Conservation (phyloP, 2,113 vertebrate genomes). For the Hippoglossus stenolepis region DNA sequence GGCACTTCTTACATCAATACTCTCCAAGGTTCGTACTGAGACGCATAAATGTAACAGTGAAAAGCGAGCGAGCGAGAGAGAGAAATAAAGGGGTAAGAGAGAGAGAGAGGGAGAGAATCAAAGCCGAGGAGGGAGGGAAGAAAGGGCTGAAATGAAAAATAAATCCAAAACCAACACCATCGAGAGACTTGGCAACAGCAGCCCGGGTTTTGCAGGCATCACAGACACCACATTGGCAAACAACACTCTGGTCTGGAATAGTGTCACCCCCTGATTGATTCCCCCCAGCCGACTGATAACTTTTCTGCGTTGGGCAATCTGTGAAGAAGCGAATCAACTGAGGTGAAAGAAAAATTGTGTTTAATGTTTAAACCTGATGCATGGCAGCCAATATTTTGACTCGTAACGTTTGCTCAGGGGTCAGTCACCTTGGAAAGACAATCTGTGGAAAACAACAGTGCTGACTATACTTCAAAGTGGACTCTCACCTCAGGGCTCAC, state of each 20-base stretch:
- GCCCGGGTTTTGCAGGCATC: constrained; percentile 57
- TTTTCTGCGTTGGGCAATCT: constrained; percentile 78
- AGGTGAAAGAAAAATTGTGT: constrained; percentile 65
- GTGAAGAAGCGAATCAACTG: constrained; percentile 67
- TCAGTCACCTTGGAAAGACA: constrained; percentile 73
- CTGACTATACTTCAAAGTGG: constrained; percentile 65
- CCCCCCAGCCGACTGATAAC: constrained; percentile 71
- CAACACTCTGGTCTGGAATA: constrained; percentile 71
- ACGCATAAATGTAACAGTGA: constrained; percentile 42
- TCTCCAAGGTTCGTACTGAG: constrained; percentile 54
- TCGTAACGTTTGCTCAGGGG: constrained; percentile 72
- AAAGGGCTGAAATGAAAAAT: constrained; percentile 74
- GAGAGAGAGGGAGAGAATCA: constrained; percentile 27
- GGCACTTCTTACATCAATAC: constrained; percentile 59
- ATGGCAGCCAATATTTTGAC: constrained; percentile 69
- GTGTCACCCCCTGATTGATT: constrained; percentile 79
- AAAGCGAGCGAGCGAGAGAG: constrained; percentile 17
- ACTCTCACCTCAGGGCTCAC: constrained; percentile 35
- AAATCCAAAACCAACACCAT: constrained; percentile 74
- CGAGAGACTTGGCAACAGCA: constrained; percentile 73
- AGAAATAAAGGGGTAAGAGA: not conserved
- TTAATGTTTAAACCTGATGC: constrained; percentile 61
- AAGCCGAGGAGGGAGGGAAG: constrained; percentile 39
- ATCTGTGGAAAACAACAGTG: constrained; percentile 61
- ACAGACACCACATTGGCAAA: constrained; percentile 78